Percentiles rank a stretch among this genome's conserved stretches.
phyloP scores from a whole-genome alignment of 2,888 invertebrate genomes.

The Argyra leucocephala region DNA sequence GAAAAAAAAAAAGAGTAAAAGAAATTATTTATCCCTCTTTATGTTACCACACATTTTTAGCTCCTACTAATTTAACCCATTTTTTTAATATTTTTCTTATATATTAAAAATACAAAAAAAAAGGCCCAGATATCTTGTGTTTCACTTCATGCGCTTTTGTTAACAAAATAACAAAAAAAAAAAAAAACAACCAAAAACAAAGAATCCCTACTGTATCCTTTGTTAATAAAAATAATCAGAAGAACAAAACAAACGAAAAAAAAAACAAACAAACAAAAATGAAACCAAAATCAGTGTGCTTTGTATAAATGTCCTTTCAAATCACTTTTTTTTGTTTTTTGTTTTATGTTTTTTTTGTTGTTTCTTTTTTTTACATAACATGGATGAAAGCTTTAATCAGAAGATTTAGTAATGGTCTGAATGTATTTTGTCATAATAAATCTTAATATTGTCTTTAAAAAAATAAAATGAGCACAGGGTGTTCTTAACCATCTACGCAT shows the following conservation, averaged over 20 bases:
- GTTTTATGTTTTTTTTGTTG: too few relatives aligned
- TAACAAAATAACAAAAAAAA: background rate
- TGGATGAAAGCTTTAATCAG: conserved; percentile 1
- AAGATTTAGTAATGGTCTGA: background rate
- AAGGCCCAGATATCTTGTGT: background rate
- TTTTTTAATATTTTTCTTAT: background rate
- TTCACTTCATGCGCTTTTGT: background rate
- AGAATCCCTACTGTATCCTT: background rate
- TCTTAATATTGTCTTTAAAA: background rate
- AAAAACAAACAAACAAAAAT: background rate
- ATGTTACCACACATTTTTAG: background rate
- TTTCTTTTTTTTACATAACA: background rate
- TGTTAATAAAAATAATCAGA: background rate
- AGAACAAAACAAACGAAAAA: background rate
- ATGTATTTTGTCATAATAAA: background rate
- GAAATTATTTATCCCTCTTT: background rate
- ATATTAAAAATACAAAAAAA: background rate
- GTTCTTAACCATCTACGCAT: too few relatives aligned
- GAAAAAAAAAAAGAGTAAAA: background rate
- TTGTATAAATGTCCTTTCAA: background rate
- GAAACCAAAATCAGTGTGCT: too few relatives aligned
- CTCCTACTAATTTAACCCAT: background rate
- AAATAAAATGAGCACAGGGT: background rate
- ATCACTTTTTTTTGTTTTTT: background rate
- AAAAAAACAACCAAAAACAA: background rate